phyloP scores from a whole-genome alignment of 2,113 vertebrate species.

The Phyllostomus discolor region DNA sequence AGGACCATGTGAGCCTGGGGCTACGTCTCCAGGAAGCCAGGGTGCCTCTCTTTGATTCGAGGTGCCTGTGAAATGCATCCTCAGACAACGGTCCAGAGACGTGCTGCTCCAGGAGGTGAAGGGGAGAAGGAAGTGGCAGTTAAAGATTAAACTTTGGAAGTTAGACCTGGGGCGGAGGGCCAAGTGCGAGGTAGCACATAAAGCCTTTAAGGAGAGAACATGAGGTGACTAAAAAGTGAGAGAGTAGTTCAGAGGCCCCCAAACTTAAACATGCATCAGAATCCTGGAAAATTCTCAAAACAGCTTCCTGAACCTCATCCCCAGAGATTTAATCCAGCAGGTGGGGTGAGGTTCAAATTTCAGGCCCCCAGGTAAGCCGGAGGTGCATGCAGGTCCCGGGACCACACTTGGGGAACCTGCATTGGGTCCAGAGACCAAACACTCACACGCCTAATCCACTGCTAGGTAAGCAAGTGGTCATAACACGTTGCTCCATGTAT shows the following conservation, averaged over 20 bases:
- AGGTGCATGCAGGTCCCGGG: rapidly evolving
- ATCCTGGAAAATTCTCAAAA: background rate
- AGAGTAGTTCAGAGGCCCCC: background rate
- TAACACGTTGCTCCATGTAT: background rate
- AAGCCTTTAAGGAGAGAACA: background rate
- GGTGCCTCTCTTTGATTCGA: background rate
- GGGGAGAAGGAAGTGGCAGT: rapidly evolving
- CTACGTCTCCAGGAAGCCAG: background rate
- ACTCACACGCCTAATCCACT: rapidly evolving
- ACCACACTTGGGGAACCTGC: too few species aligned
- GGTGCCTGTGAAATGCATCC: background rate
- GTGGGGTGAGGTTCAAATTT: background rate
- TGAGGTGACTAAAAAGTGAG: background rate
- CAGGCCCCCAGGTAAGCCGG: background rate
- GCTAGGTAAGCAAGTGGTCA: background rate
- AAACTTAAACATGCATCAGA: background rate
- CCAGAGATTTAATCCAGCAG: background rate
- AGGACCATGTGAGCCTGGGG: background rate
- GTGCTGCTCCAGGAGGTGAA: background rate
- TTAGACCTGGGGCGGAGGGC: background rate
- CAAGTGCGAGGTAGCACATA: background rate
- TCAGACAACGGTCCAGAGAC: background rate
- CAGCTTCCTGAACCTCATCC: background rate
- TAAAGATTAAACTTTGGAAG: background rate
- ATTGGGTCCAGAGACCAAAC: background rate